Base-by-base conservation (phyloP, 2,888 invertebrate species). In the Halictus ligatus region DNA sequence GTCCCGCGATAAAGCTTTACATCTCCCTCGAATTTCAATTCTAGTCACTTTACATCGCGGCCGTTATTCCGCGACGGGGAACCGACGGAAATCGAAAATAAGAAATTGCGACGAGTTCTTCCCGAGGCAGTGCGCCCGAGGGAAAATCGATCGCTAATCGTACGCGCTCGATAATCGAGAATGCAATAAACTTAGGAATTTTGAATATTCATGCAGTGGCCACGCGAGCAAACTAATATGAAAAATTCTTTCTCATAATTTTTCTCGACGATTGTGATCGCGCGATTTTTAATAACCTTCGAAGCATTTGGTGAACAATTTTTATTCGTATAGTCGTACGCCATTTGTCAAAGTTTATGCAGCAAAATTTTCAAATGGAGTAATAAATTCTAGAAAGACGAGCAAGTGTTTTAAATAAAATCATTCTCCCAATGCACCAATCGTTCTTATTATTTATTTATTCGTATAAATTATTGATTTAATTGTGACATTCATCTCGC, bases 11-110 rank as follows among this genome's bases (percentile, higher is more conserved):
- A 69, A 71, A 78, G 69, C 78, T 78, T 78, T 71, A 54, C 71
- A 54, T 54, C 78, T 29, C 71, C 40, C 78, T 54, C 71, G 71
- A 78, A 78, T 78, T 78, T 72, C 78, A 78, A 78, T 78, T 78
- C 71, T 29, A 10, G 40, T 71, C 78, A n/a, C 71, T 71, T 25
- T 71, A 43, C 50, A 58, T 58, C 71, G 71, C 54, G 35, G 25
- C 40, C 43, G 71, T 71, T 69, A 69, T 69, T 78, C 50, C 50
- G 12, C 15, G 35, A 18, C 50, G 50, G 18, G 50, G n/a, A 50
- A 35, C 50, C n/a, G 67, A 21, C n/a, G 77, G 25, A 78, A 69
- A 50, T 78, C 50, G 69, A 69, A 54, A 69, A 40, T 35, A 29
- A 64, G 43, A 40, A 21, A 73, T 50, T 25, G 71, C 21, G 43